These are phyloP conservation scores for Drosophila littoralis DNA, from an alignment of 1,140 invertebrate species.

Conservation along the genomic window DNA sequence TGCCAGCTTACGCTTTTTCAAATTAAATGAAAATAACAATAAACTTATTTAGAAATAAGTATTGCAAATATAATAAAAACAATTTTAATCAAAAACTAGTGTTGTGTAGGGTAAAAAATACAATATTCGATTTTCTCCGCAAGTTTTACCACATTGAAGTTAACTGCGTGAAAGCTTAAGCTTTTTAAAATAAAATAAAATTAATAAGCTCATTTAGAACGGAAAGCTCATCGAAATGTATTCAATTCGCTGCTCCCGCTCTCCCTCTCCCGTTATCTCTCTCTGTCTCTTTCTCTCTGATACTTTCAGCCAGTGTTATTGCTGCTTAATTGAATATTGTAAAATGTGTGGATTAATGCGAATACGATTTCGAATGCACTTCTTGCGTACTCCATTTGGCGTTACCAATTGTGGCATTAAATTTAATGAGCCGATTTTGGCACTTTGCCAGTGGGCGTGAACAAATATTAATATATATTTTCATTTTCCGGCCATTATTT, in stretches of 20 bases:
- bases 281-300: background rate
- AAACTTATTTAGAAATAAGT: background rate
- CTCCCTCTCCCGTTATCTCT: background rate
- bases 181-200: background rate
- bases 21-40: background rate
- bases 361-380: constrained; percentile 9
- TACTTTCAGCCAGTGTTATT: constrained; percentile 11
- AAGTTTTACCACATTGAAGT: background rate
- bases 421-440: constrained; percentile 47
- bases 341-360: constrained; percentile 24
- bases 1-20: no score
- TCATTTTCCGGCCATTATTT: constrained; percentile 66
- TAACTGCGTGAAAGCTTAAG: background rate
- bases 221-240: background rate
- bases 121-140: background rate
- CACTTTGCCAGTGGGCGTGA: constrained; percentile 14
- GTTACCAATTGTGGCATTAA: constrained; percentile 40
- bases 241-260: background rate
- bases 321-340: constrained; percentile 23
- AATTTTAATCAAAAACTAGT: background rate
- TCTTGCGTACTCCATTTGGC: constrained; percentile 20
- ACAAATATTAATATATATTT: constrained; percentile 77
- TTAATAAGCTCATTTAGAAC: background rate
- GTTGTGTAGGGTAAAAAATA: background rate
- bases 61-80: no score